Evolutionary conservation across 2,888 invertebrate species (phyloP).

Genomic region (Standfussiana lucernea): DNA sequence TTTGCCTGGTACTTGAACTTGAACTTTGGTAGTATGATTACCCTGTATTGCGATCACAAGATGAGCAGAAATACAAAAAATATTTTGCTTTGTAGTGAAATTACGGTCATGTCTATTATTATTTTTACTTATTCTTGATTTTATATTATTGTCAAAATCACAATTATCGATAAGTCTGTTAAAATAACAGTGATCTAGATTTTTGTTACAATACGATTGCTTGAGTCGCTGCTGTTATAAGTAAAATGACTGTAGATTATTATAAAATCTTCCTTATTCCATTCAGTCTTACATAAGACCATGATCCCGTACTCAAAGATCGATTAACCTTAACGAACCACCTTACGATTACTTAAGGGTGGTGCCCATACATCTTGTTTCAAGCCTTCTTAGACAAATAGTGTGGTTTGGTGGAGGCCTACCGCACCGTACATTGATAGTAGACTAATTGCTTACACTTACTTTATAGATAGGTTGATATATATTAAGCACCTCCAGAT

Average conservation of each 20-base stretch:
- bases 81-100: background rate
- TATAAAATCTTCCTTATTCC: background rate
- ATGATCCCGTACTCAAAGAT: conserved; percentile 23
- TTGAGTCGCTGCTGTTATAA: background rate
- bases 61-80: background rate
- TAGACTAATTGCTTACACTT: conserved; percentile 39
- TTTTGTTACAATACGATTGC: too few relatives aligned
- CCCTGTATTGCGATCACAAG: background rate
- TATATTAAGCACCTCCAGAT: background rate
- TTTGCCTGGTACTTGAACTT: conserved; percentile 39
- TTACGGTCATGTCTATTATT: background rate
- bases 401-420: conserved; percentile 35
- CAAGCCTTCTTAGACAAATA: conserved; percentile 46
- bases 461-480: conserved; percentile 6
- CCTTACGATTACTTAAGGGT: conserved; percentile 38
- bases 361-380: conserved; percentile 16
- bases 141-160: background rate
- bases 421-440: conserved; percentile 51
- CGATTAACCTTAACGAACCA: conserved; percentile 48
- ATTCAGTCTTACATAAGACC: conserved; percentile 19
- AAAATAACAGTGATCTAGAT: background rate
- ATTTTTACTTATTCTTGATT: background rate
- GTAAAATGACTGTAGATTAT: background rate
- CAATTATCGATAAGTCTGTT: background rate
- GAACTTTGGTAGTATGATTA: background rate